phyloP scores from a whole-genome alignment of 2,113 vertebrate species.

The Cyphomyrus discorhynchus region DNA sequence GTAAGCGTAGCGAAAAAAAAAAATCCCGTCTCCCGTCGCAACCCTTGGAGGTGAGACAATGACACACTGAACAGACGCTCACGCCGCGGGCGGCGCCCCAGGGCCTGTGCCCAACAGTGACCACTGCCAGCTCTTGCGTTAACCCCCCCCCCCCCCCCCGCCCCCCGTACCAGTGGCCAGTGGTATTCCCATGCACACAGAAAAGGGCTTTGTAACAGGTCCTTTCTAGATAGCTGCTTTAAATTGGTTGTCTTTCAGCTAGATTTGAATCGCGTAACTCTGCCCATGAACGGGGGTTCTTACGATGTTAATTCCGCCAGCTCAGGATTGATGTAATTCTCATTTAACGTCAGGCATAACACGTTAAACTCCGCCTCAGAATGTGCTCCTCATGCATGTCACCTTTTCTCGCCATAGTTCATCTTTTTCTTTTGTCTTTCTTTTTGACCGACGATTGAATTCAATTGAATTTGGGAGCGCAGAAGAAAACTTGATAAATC shows the following conservation, averaged over 20 bases:
- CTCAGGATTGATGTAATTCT: neutral
- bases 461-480: neutral
- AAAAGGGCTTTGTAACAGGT: neutral
- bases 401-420: neutral
- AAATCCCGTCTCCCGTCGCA: neutral
- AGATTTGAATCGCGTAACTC: neutral
- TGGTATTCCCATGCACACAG: neutral
- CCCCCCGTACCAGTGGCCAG: neutral
- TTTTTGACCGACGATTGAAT: neutral
- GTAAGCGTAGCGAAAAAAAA: neutral
- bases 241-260: neutral
- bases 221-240: neutral
- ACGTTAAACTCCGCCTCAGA: neutral
- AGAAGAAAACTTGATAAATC: neutral
- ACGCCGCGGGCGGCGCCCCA: neutral
- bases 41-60: slow-evolving; percentile 6
- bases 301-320: neutral
- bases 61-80: slow-evolving; percentile 1
- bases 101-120: neutral
- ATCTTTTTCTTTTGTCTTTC: neutral
- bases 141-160: no score
- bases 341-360: neutral
- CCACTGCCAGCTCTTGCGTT: neutral
- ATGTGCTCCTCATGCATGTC: neutral
- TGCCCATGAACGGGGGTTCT: neutral